These are phyloP conservation scores for Myripristis jacobus DNA, from an alignment of 2,797 vertebrate genomes.

Conservation along the genomic window DNA sequence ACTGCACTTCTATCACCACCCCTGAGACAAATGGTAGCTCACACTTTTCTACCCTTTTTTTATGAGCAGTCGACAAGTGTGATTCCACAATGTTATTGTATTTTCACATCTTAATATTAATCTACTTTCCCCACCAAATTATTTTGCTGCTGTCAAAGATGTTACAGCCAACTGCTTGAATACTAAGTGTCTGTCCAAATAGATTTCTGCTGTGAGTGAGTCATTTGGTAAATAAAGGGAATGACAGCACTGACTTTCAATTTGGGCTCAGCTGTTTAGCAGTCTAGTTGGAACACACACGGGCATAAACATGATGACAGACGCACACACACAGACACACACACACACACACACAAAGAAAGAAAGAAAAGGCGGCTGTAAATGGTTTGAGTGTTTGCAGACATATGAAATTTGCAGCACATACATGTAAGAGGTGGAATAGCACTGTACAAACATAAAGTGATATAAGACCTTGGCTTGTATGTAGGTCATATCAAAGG, in stretches of 20 bases:
- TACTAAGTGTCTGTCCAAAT: constrained; percentile 72
- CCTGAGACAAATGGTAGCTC: constrained; percentile 7
- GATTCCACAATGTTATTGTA: constrained; percentile 25
- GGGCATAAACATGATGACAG: constrained; percentile 55
- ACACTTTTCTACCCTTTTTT: not conserved
- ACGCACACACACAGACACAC: constrained; percentile 23
- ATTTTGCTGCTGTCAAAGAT: constrained; percentile 69
- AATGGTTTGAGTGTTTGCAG: constrained; percentile 47
- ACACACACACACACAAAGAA: constrained; percentile 26
- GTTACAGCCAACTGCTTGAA: constrained; percentile 67
- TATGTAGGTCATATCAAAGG: constrained; percentile 74
- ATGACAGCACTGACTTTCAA: constrained; percentile 77
- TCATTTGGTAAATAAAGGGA: constrained; percentile 78
- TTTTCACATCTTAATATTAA: constrained; percentile 30
- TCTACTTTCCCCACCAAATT: constrained; percentile 54
- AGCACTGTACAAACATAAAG: constrained; percentile 57
- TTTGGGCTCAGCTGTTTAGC: constrained; percentile 82
- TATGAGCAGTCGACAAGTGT: not conserved
- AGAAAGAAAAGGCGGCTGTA: too few species aligned
- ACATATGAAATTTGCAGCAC: constrained; percentile 64
- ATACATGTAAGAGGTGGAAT: constrained; percentile 56
- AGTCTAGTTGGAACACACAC: constrained; percentile 70
- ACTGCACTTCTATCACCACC: constrained; percentile 30
- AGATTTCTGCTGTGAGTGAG: constrained; percentile 71
- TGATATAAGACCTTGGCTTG: constrained; percentile 54